Evolutionary conservation across 2,888 invertebrate genomes (phyloP), one percentile per base, ranked within the genome.

Genomic region (Eurytoma adleriae): DNA sequence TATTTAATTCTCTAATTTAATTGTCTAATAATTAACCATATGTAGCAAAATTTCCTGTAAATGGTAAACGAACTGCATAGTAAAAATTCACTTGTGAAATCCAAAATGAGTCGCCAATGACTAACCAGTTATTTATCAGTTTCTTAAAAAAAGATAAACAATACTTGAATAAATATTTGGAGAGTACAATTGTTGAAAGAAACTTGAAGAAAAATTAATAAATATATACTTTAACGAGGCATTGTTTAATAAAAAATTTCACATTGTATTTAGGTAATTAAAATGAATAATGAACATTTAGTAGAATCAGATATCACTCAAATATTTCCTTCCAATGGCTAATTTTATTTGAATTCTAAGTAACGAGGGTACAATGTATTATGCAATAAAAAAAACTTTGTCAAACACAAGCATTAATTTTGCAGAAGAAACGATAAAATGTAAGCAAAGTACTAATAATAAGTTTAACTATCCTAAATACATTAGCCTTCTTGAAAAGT

Each of bases 231-330:
- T 10, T 40, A 10, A 40, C 40, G 10, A 40, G 5, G 0, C 40
- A 40, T 40, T 40, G 40, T 40, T 40, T 40, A 24, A 7, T 0
- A 40, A 40, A 40, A 40, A 40, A 40, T 7, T 7, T 40, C 40
- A 10, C 10, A 10, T 10, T 10, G 10, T 10, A 10, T 40, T 40
- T 40, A 40, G 7, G 10, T 40, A 10, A 40, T 40, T 75, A 75
- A 52, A 20, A 73, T n/a, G 62, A 30, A 54, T 59, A 69, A 79
- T 69, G 10, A 62, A 16, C 12, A 4, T 59, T 20, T 79, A 73
- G 64, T 70, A 54, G 48, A 54, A 59, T 14, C 54, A 61, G 20
- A 67, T 71, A 61, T 54, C 70, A 57, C 64, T 70, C 64, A 71
- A 71, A 54, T 67, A 54, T n/a, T 62, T 61, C 27, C 30, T 62